Evolutionary conservation across 2,888 invertebrate species (phyloP).

Genomic region (Bhutanitis thaidina): DNA sequence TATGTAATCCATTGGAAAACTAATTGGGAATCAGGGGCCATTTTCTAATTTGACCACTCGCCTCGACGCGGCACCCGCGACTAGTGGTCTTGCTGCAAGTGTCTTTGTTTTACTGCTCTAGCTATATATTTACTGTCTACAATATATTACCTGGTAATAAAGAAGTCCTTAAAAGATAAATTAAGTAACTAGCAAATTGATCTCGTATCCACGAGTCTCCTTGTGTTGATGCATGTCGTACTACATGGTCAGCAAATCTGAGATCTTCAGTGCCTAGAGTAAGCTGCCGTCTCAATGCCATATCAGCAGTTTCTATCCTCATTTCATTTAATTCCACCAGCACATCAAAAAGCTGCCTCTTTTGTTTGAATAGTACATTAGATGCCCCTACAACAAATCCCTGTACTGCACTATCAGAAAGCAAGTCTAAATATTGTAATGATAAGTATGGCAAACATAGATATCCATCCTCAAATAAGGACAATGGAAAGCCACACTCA

Average conservation of each 20-base stretch:
- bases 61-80: too few relatives aligned
- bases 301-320: constrained; percentile 90
- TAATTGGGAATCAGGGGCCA: too few relatives aligned
- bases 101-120: too few relatives aligned
- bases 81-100: too few relatives aligned
- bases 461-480: constrained; percentile 93
- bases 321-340: constrained; percentile 93
- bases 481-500: constrained; percentile 93
- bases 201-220: constrained; percentile 98
- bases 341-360: constrained; percentile 94
- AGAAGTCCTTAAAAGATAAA: constrained; percentile 90
- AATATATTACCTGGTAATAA: constrained; percentile 81
- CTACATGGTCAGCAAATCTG: constrained; percentile 95
- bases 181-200: constrained; percentile 93
- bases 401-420: constrained; percentile 91
- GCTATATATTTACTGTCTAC: too few relatives aligned
- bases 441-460: constrained; percentile 97
- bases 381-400: constrained; percentile 97
- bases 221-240: constrained; percentile 86
- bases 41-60: too few relatives aligned
- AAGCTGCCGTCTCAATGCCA: constrained; percentile 89
- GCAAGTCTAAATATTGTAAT: constrained; percentile 94
- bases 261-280: constrained; percentile 96
- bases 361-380: constrained; percentile 98
- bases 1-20: too few relatives aligned